Evolutionary conservation across 2,113 vertebrate species (phyloP), one percentile per base, ranked within the genome.

Genomic region (Dromaius novaehollandiae): DNA sequence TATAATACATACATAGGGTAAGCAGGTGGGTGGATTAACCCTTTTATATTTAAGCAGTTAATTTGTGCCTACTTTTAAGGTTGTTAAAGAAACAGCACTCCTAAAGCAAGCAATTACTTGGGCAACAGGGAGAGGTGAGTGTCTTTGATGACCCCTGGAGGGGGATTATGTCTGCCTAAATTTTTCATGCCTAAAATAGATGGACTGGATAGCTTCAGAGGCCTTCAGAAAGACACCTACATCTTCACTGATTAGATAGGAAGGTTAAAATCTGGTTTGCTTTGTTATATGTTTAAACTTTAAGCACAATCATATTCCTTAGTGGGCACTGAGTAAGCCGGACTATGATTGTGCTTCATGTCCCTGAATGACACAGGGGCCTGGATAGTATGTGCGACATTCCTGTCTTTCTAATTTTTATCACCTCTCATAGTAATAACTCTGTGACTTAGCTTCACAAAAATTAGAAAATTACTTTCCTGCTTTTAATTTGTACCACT

Each of bases 1-100:
- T 77, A 0, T n/a, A 36, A 63, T 7, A 55, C 0, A 0, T 18
- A 22, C 6, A 2, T 17, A 64, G 21, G 16, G 40, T 38, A 93
- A 55, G 24, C 16, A 7, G 15, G 17, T 19, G 11, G 4, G 9
- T 75, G 3, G 7, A 42, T 64, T 75, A 7, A 22, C 0, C 6
- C 1, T 3, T 4, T 73, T 82, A 84, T 82, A 34, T 21, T 64
- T 44, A 42, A 11, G 4, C 32, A 68, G 26, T 16, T 58, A 60
- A 44, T 46, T 63, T 74, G 4, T 46, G 4, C 19, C 14, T 34
- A 24, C 15, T 14, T n/a, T 56, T 38, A 51, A 30, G 25, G 13
- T 38, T 88, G 28, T 56, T 21, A 65, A 70, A 40, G 58, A 77
- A 65, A 8, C 1, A n/a, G 7, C 9, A 25, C 11, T 80, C 11